Percentiles rank a stretch among this genome's conserved stretches.
phyloP scores from a whole-genome alignment of 2,113 vertebrate genomes.

The Laticauda laticaudata region DNA sequence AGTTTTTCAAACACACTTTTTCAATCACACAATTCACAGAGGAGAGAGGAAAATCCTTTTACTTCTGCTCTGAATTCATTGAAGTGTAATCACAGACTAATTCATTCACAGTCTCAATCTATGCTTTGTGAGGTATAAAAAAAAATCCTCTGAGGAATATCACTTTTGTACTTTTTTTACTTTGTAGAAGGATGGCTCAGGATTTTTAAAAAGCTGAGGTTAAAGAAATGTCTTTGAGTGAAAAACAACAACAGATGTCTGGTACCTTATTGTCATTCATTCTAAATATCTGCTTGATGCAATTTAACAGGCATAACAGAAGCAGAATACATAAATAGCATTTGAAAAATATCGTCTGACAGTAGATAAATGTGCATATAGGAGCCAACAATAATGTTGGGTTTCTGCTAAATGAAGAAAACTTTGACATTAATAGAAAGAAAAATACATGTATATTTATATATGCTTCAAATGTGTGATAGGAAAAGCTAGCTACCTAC shows the following conservation, averaged over 20 bases:
- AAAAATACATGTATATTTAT: constrained; percentile 11
- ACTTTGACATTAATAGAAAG: constrained; percentile 8
- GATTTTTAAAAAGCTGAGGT: constrained; percentile 49
- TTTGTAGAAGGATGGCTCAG: constrained; percentile 11
- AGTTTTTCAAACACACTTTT: constrained; percentile 33
- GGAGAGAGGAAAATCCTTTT: constrained; percentile 44
- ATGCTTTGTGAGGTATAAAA: constrained; percentile 20
- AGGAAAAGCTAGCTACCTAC: neutral
- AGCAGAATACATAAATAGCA: constrained; percentile 56
- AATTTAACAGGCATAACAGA: constrained; percentile 61
- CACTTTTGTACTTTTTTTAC: constrained; percentile 1
- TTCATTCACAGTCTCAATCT: constrained; percentile 27
- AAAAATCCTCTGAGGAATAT: constrained; percentile 7
- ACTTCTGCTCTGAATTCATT: constrained; percentile 37
- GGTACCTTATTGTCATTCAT: constrained; percentile 57
- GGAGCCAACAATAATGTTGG: constrained; percentile 31
- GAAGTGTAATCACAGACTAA: constrained; percentile 45
- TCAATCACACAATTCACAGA: constrained; percentile 41
- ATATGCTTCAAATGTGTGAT: constrained; percentile 4
- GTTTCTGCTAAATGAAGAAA: constrained; percentile 44
- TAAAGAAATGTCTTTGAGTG: constrained; percentile 51
- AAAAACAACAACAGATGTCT: constrained; percentile 67
- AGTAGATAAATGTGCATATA: constrained; percentile 40
- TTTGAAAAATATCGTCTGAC: constrained; percentile 56
- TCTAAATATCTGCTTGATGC: constrained; percentile 49